Conservation (phyloP, 2,888 invertebrate genomes). For the Proisotoma minuta region DNA sequence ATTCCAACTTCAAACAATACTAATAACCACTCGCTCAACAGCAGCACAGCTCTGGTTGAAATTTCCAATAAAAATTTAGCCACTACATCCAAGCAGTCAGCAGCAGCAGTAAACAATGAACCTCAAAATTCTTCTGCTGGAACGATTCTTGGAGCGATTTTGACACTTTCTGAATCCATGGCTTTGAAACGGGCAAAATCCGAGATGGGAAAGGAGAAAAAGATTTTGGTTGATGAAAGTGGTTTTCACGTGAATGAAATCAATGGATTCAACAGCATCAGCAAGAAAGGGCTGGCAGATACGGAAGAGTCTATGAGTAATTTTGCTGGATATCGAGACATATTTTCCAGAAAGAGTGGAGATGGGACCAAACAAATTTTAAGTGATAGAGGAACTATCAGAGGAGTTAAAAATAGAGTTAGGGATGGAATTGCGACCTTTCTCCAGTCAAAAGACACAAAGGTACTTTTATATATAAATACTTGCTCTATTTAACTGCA, state of each 20-base stretch:
- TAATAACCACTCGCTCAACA: no score
- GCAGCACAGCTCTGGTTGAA: not conserved
- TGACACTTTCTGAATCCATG: conserved; percentile 1
- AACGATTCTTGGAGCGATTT: not conserved
- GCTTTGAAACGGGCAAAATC: conserved; percentile 9
- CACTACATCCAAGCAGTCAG: not conserved
- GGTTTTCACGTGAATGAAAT: conserved; percentile 46
- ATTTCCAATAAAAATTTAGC: no score
- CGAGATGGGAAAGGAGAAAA: not conserved
- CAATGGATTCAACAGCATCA: conserved; percentile 35
- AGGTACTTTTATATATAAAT: conserved; percentile 65
- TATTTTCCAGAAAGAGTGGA: conserved; percentile 56
- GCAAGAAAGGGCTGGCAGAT: conserved; percentile 20
- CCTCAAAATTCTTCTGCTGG: not conserved
- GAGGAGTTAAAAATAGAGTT: conserved; percentile 90
- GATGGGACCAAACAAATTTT: conserved; percentile 71
- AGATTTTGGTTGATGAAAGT: conserved; percentile 32
- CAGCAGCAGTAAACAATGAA: not conserved
- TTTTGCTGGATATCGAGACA: conserved; percentile 74
- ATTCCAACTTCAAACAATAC: not conserved
- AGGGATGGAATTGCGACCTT: conserved; percentile 93
- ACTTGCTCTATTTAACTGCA: not conserved
- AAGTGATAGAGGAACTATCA: conserved; percentile 85
- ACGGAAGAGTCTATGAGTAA: conserved; percentile 52
- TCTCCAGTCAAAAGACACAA: conserved; percentile 67